Base-by-base conservation (phyloP, 2,797 vertebrate species). In the Liparis tanakae region DNA sequence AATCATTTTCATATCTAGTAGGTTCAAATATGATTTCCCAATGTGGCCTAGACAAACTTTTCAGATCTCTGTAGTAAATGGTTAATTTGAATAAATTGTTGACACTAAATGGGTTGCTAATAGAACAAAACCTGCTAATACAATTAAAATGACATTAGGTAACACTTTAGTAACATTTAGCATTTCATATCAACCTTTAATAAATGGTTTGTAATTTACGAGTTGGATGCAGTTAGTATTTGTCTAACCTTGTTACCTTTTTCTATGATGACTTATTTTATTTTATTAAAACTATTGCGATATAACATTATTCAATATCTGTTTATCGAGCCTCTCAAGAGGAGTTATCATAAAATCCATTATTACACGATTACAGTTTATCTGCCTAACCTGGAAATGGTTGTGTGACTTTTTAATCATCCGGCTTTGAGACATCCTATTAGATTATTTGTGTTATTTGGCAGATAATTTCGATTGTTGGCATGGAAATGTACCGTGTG, bases 141-240 rank as follows among this genome's bases (percentile, higher is more conserved):
- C 13, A 4, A n/a, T 33, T 39, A 57, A 37, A 60, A 22, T 18
- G 4, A 70, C 56, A 48, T 39, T 37, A 61, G 15, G 41, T 10
- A n/a, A 55, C 25, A 67, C 22, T 36, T 59, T 17, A 34, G 46
- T 48, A 20, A n/a, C n/a, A 65, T 70, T 41, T 43, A 13, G 15
- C 7, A 7, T 63, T 62, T 20, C 25, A 36, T 5, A 22, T 60
- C 13, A 51, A 39, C 1, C 3, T 2, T 44, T 37, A 25, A 54
- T 5, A 25, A 57, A 50, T 65, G 9, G 10, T 5, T 18, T 25
- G 15, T 34, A 46, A 30, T 15, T 3, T 4, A 6, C 5, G 17
- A 15, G 15, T 10, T 72, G 1, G 39, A 72, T 8, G 39, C 20
- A 18, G 10, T 39, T 39, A 22, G 8, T 17, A 34, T 43, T 53